phyloP scores from a whole-genome alignment of 1,140 invertebrate species.

The Solen grandis region DNA sequence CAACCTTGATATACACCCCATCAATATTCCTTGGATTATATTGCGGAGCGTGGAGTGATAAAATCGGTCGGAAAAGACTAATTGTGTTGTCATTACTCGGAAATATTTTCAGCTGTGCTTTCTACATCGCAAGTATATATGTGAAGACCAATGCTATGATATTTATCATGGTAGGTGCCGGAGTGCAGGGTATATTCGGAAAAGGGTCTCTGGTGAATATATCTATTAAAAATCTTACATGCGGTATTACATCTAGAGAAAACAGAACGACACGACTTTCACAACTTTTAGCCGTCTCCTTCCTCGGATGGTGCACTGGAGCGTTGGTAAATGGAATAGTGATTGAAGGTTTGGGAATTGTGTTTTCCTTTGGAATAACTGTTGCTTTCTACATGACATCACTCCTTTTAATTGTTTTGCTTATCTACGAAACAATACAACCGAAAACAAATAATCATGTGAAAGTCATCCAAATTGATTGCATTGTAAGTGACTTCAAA shows the following conservation, averaged over 20 bases:
- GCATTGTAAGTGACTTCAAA: constrained; percentile 66
- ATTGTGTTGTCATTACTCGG: constrained; percentile 78
- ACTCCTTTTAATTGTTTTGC: constrained; percentile 65
- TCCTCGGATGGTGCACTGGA: too few relatives aligned
- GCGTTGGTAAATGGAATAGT: too few relatives aligned
- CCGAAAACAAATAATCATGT: constrained; percentile 69
- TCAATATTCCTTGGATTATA: constrained; percentile 78
- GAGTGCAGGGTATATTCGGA: too few relatives aligned
- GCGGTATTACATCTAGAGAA: constrained; percentile 72
- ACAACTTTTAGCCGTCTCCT: too few relatives aligned
- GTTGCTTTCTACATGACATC: constrained; percentile 76
- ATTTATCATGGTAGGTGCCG: too few relatives aligned
- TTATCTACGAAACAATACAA: too few relatives aligned
- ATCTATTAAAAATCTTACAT: constrained; percentile 79
- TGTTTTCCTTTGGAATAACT: constrained; percentile 80
- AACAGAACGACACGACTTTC: too few relatives aligned
- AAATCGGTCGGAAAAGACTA: constrained; percentile 78
- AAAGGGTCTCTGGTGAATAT: constrained; percentile 79
- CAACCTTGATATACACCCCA: constrained; percentile 77
- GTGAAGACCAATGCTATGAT: constrained; percentile 55
- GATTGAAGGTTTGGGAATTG: constrained; percentile 75
- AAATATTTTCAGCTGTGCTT: constrained; percentile 72
- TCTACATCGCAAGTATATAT: constrained; percentile 73
- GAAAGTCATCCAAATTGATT: constrained; percentile 63
- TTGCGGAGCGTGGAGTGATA: constrained; percentile 80